Percentiles rank a stretch among this genome's conserved stretches.
These are phyloP conservation scores for Tokudaia tokunoshimensis DNA, from an alignment of 2,797 vertebrate species.

Conservation along the genomic window DNA sequence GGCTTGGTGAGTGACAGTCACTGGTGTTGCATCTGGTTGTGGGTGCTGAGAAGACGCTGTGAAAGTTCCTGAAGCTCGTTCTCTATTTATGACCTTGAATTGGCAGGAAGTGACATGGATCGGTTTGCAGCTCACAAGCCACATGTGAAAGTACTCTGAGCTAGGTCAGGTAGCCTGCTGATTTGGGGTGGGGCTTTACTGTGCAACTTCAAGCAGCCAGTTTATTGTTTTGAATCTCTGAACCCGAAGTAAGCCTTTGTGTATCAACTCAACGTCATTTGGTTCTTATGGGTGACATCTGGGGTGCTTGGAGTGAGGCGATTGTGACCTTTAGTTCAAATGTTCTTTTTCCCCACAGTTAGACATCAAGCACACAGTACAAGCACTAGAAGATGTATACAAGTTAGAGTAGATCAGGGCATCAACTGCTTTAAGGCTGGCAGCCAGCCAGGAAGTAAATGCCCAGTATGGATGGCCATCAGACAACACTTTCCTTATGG, in stretches of 20 bases:
- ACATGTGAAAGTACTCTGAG: rapidly evolving
- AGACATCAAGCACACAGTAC: not conserved
- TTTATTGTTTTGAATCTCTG: not conserved
- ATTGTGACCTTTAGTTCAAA: not conserved
- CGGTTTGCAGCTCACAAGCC: not conserved
- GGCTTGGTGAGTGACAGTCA: not conserved
- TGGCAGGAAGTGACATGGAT: not conserved
- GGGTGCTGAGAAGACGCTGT: not conserved
- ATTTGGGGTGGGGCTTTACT: not conserved
- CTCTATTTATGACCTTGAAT: not conserved
- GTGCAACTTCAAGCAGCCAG: not conserved
- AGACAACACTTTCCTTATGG: not conserved
- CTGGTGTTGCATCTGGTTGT: not conserved
- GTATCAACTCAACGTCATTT: not conserved
- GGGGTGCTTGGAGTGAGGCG: not conserved
- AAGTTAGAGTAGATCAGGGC: not conserved
- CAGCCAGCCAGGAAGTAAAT: not conserved
- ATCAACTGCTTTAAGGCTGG: not conserved
- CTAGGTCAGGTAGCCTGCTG: not conserved
- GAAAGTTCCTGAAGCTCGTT: not conserved
- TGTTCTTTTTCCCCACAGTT: not conserved
- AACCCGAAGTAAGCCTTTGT: not conserved
- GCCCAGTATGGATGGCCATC: not conserved
- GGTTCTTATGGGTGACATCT: not conserved
- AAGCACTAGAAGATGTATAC: not conserved